Evolutionary conservation across 2,797 vertebrate genomes (phyloP), one percentile per base, ranked within the genome.

Genomic region (Sebastes oblongus): DNA sequence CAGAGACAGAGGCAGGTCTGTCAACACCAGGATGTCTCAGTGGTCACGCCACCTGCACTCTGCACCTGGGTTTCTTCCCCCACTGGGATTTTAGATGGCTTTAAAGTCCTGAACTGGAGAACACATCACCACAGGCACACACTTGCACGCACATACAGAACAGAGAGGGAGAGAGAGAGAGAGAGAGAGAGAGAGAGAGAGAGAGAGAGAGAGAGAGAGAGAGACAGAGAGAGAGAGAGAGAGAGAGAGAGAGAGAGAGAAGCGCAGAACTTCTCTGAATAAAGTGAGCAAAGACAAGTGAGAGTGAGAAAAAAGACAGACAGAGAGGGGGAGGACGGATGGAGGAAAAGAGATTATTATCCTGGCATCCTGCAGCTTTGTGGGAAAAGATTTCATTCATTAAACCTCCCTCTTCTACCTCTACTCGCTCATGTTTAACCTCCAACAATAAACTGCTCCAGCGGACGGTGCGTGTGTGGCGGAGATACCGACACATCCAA

Each of bases 21-120:
- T 94, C 90, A 92, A 83, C 88, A 89, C 86, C 85, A 82, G 75
- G 79, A 89, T 87, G 88, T 90, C 85, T 90, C 84, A 75, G 87
- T 84, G 92, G 92, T 94, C 92, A 93, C 87, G 83, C 91, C 92
- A 95, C 94, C 93, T 94, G 94, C 89, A 94, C 90, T 84, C 92
- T 92, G 91, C 94, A 96, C 92, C 94, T 95, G 94, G 93, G 80
- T 83, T 89, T 83, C 87, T 74, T 73, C 72, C 84, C 91, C 91
- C 82, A 80, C 60, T 86, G 92, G 91, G 92, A 91, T 36, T 92
- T 84, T 87, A 78, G 80, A 78, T 78, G 59, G 76, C 92, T 93
- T 95, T 92, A 84, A 94, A 93, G 91, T 90, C 86, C 84, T 83
- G 87, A 89, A 87, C 93, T 94, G 92, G 90, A 91, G 88, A 94